Evolutionary conservation across 2,888 invertebrate species (phyloP).

Genomic region (Didymodactylos carnosus): DNA sequence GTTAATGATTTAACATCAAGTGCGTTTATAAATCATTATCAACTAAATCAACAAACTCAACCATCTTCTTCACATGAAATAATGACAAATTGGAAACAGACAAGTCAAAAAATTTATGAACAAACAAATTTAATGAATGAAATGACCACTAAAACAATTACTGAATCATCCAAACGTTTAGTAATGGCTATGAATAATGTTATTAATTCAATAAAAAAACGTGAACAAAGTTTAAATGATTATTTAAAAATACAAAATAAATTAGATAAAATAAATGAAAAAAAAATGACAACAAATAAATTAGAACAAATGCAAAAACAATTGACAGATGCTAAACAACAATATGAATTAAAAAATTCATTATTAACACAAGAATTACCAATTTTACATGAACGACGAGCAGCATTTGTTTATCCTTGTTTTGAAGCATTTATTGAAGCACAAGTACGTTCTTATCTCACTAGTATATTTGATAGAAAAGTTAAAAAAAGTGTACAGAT

Average conservation of each 20-base stretch:
- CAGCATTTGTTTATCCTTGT: neutral
- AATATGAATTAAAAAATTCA: neutral
- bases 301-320: neutral
- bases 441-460: neutral
- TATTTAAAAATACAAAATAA: neutral
- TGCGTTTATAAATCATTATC: neutral
- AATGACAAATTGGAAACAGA: neutral
- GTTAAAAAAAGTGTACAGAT: too few species aligned
- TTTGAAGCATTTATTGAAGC: neutral
- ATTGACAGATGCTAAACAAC: neutral
- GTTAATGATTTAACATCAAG: neutral
- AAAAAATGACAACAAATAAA: neutral
- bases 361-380: neutral
- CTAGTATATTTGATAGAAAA: too few species aligned
- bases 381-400: neutral
- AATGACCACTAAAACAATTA: neutral
- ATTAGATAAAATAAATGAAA: neutral
- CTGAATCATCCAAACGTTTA: neutral
- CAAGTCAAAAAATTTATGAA: neutral
- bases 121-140: neutral
- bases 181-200: neutral
- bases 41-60: neutral
- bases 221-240: neutral
- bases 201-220: neutral
- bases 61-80: neutral